Percentiles rank a stretch among this genome's conserved stretches.
Conservation (phyloP, 2,113 vertebrate genomes). For the Heloderma charlesbogerti region DNA sequence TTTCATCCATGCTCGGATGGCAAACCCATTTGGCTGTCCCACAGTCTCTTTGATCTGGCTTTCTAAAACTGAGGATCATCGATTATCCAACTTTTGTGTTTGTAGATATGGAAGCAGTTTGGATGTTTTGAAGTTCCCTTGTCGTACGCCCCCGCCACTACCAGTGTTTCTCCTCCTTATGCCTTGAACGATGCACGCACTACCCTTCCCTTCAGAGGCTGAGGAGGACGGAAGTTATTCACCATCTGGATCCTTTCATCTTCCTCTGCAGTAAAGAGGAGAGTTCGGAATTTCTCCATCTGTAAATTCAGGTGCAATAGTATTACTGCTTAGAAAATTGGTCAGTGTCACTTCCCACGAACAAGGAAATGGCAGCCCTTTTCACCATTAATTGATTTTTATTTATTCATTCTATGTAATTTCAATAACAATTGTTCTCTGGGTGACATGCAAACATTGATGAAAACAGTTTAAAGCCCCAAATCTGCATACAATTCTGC, state of each 20-base stretch:
- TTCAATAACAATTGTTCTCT: neutral
- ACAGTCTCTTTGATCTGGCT: neutral
- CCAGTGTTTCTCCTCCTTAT: conserved; percentile 51
- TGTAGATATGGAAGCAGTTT: conserved; percentile 74
- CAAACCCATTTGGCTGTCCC: neutral
- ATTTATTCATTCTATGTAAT: neutral
- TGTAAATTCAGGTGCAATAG: conserved; percentile 62
- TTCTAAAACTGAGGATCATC: neutral
- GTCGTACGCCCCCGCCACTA: neutral
- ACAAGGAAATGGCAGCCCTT: neutral
- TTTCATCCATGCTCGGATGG: neutral
- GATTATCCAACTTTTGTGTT: conserved; percentile 46
- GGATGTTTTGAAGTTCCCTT: conserved; percentile 40
- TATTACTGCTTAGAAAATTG: conserved; percentile 5
- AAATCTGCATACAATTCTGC: neutral
- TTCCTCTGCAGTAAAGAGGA: conserved; percentile 87
- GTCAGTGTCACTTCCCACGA: no score
- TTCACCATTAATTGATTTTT: neutral
- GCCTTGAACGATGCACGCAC: conserved; percentile 90
- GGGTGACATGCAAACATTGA: neutral
- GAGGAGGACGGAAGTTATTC: conserved; percentile 94
- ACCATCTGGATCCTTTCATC: conserved; percentile 90
- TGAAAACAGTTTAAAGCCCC: neutral
- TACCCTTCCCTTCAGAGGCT: conserved; percentile 90
- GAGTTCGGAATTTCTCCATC: conserved; percentile 92